A percentile compares a stretch with the other conserved stretches of the same genome.
phyloP scores from a whole-genome alignment of 2,888 invertebrate species.

The Arenicola marina region DNA sequence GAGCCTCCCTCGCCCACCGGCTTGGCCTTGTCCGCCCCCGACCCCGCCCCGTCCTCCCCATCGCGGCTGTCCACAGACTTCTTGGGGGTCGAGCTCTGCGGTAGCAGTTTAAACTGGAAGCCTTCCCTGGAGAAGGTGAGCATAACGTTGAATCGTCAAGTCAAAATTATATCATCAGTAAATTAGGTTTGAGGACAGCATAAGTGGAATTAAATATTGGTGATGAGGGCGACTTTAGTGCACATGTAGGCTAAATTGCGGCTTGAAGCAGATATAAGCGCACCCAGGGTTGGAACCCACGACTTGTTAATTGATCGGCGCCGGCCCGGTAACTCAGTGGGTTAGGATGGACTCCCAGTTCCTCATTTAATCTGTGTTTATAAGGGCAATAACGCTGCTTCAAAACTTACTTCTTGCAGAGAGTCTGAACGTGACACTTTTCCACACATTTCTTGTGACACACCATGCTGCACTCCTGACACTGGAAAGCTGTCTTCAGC shows the following conservation, averaged over 20 bases:
- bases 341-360: too few relatives aligned
- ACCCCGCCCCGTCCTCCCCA: background rate
- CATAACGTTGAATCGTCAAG: background rate
- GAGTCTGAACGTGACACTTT: slow-evolving; percentile 77
- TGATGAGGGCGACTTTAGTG: too few relatives aligned
- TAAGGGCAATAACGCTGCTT: too few relatives aligned
- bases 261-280: too few relatives aligned
- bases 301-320: too few relatives aligned
- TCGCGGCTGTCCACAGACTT: background rate
- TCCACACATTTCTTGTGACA: slow-evolving; percentile 95
- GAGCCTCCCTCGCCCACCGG: background rate
- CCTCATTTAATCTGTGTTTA: too few relatives aligned
- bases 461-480: slow-evolving; percentile 84
- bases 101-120: slow-evolving; percentile 14
- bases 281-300: too few relatives aligned
- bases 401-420: slow-evolving; percentile 64
- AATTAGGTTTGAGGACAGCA: too few relatives aligned
- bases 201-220: too few relatives aligned
- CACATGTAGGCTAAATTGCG: too few relatives aligned
- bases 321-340: too few relatives aligned
- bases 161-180: too few relatives aligned
- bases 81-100: background rate
- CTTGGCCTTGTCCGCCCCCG: background rate
- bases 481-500: slow-evolving; percentile 94
- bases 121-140: slow-evolving; percentile 10